Percentiles rank a stretch among this genome's conserved stretches.
Conservation (phyloP, 53 echinoderm and acorn worm genomes). For the Henricia sp. region DNA sequence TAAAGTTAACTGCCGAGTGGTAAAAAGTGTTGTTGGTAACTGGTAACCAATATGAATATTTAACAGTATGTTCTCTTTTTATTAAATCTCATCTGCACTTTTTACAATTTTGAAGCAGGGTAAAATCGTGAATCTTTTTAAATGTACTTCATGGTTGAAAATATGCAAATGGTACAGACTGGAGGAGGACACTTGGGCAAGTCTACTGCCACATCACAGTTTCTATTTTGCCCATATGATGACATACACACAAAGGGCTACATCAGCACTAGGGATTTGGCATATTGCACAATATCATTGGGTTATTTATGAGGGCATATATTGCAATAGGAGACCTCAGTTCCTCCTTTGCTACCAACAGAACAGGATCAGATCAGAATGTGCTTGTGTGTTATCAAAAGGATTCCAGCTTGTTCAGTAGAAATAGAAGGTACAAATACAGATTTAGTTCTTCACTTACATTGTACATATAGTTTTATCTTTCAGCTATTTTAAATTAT, state of each 20-base stretch:
- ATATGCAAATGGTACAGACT: background rate
- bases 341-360: constrained; percentile 39
- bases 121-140: background rate
- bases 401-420: constrained; percentile 41
- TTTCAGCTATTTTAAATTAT: too few relatives aligned
- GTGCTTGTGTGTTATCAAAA: constrained; percentile 24
- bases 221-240: background rate
- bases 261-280: background rate
- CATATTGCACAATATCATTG: constrained; percentile 37
- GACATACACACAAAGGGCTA: background rate
- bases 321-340: background rate
- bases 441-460: background rate
- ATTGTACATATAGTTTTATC: background rate
- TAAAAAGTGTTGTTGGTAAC: background rate
- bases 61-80: background rate
- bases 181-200: constrained; percentile 1
- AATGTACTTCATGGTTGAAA: background rate
- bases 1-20: background rate
- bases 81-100: background rate
- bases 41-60: background rate
- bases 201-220: constrained; percentile 29
- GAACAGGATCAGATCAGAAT: constrained; percentile 50
- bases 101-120: background rate
- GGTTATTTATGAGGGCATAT: background rate
- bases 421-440: constrained; percentile 53